Conservation (phyloP, 2,888 invertebrate species). For the Gastrophysa polygoni region DNA sequence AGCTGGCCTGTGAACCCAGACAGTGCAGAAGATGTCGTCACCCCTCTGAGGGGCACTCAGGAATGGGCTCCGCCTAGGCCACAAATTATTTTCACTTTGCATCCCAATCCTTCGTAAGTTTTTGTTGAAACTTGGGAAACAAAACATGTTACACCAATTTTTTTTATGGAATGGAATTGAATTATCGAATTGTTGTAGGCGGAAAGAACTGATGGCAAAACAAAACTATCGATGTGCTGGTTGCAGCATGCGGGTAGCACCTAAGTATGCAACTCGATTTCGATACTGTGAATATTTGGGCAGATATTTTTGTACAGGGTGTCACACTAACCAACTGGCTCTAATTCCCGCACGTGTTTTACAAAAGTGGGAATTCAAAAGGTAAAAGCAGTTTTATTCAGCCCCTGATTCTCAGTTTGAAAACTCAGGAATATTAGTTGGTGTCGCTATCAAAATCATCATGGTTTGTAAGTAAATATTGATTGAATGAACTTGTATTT, state of each 20-base stretch:
- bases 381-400: constrained; percentile 54
- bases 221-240: constrained; percentile 85
- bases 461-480: not conserved
- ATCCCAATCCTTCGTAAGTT: constrained; percentile 70
- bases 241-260: constrained; percentile 80
- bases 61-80: constrained; percentile 87
- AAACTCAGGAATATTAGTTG: too few species aligned
- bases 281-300: constrained; percentile 85
- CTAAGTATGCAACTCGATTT: constrained; percentile 73
- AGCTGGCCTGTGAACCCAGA: constrained; percentile 73
- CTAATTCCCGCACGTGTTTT: constrained; percentile 73
- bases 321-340: constrained; percentile 78
- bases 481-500: constrained; percentile 31
- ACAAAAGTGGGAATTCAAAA: constrained; percentile 68
- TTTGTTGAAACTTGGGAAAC: not conserved
- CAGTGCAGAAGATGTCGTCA: constrained; percentile 62
- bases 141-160: not conserved
- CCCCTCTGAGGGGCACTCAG: constrained; percentile 71
- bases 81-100: constrained; percentile 82
- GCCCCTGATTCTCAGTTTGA: too few species aligned
- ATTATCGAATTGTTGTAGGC: constrained; percentile 57
- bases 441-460: too few species aligned
- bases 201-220: constrained; percentile 67
- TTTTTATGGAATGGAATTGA: not conserved
- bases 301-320: constrained; percentile 84